These are phyloP conservation scores for Diadema setosum DNA, from an alignment of 35 echinoderm and acorn worm genomes.

Conservation along the genomic window DNA sequence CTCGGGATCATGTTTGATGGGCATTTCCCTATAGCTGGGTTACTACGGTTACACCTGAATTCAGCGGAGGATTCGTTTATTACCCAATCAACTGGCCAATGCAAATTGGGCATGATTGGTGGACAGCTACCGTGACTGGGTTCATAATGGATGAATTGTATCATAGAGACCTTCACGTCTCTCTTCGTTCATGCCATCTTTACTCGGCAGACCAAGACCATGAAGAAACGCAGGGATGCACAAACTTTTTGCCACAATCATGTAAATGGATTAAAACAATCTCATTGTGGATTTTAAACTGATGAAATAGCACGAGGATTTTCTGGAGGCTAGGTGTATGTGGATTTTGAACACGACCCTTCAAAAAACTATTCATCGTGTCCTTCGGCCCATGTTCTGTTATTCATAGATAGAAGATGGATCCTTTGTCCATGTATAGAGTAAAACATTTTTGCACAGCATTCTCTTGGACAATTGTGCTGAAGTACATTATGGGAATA, in stretches of 20 bases:
- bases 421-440: too few species aligned
- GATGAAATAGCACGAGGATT: too few species aligned
- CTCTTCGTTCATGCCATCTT: not conserved
- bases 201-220: not conserved
- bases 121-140: not conserved
- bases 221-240: not conserved
- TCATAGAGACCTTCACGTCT: not conserved
- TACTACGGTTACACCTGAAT: not conserved
- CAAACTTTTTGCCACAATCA: not conserved
- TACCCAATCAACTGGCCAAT: constrained; percentile 7
- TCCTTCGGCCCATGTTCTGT: too few species aligned
- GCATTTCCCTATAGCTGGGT: not conserved
- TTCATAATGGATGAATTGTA: not conserved
- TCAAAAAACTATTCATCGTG: too few species aligned
- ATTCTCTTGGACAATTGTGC: too few species aligned
- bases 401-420: too few species aligned
- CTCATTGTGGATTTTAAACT: too few species aligned
- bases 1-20: not conserved
- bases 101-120: not conserved
- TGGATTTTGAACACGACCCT: too few species aligned
- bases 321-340: too few species aligned
- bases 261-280: not conserved
- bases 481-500: too few species aligned
- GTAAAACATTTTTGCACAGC: too few species aligned
- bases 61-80: not conserved